These are phyloP conservation scores for Beroe ovata DNA, from an alignment of 37 sponge, comb jelly and placozoan species.

Conservation along the genomic window DNA sequence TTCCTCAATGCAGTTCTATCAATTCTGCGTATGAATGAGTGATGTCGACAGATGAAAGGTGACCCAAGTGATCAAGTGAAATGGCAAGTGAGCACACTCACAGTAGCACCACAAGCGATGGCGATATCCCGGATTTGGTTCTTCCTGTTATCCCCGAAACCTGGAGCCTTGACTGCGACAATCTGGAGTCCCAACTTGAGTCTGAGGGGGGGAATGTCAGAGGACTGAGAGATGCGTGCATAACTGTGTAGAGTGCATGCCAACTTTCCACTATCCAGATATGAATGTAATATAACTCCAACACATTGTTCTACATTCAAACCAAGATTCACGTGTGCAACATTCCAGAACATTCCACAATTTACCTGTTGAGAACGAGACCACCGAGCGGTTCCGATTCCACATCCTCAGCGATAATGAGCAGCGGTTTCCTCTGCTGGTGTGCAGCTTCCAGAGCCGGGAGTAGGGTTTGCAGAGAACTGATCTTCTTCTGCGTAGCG, in stretches of 20 bases:
- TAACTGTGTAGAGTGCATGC: too few relatives aligned
- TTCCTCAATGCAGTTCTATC: neutral
- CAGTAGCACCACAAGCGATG: constrained; percentile 79
- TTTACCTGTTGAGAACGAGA: constrained; percentile 89
- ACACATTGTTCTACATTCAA: too few relatives aligned
- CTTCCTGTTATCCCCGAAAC: constrained; percentile 98
- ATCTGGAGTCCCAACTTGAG: constrained; percentile 93
- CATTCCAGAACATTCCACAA: too few relatives aligned
- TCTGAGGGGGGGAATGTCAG: too few relatives aligned
- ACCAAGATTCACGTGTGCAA: neutral
- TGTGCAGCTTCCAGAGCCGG: constrained; percentile 93
- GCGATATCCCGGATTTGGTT: constrained; percentile 91
- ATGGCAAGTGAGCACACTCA: constrained; percentile 53
- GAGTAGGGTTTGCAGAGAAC: constrained; percentile 80
- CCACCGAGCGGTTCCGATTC: constrained; percentile 95
- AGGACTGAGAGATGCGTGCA: too few relatives aligned
- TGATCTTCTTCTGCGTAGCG: constrained; percentile 91
- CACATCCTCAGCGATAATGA: constrained; percentile 94
- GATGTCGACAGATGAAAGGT: neutral
- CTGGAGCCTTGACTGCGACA: constrained; percentile 96
- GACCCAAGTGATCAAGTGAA: too few relatives aligned
- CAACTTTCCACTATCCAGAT: too few relatives aligned
- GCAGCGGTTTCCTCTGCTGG: constrained; percentile 80
- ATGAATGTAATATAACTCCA: too few relatives aligned
- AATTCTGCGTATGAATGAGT: too few relatives aligned